These are phyloP conservation scores for Meriones psammophilus DNA, from an alignment of 2,797 vertebrate genomes.

Conservation along the genomic window DNA sequence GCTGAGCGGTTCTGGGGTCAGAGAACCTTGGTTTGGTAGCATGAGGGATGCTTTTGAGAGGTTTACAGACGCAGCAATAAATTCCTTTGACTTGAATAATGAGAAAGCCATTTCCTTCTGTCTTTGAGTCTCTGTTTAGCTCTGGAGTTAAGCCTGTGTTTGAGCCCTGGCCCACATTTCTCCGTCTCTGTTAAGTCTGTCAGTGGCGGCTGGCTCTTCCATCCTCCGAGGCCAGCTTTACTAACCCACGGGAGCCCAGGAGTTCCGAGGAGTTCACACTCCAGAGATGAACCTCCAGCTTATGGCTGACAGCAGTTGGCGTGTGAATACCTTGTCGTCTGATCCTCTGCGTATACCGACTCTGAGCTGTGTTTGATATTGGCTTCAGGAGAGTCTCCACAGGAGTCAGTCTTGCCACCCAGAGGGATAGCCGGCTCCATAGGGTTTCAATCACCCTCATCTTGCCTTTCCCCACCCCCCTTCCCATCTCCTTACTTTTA, in stretches of 20 bases:
- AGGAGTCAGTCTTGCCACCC: background rate
- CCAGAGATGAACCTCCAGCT: background rate
- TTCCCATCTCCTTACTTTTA: background rate
- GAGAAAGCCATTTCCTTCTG: slow-evolving; percentile 45
- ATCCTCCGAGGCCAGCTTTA: background rate
- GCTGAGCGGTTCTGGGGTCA: background rate
- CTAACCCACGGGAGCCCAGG: background rate
- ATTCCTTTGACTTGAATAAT: slow-evolving; percentile 51
- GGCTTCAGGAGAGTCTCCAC: background rate
- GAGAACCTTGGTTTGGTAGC: background rate
- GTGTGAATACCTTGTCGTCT: background rate
- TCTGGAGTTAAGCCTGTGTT: background rate
- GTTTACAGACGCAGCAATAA: background rate
- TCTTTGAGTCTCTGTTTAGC: background rate
- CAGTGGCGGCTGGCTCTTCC: background rate
- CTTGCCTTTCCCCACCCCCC: background rate
- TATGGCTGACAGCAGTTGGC: background rate
- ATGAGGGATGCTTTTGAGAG: slow-evolving; percentile 19
- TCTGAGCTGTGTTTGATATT: background rate
- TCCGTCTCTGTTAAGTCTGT: background rate
- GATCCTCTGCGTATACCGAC: background rate
- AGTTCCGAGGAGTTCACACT: background rate
- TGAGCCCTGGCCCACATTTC: background rate
- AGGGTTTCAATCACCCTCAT: background rate
- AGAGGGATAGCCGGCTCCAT: background rate